These are phyloP conservation scores for Avahi laniger DNA, from an alignment of 2,797 vertebrate species.

Conservation along the genomic window DNA sequence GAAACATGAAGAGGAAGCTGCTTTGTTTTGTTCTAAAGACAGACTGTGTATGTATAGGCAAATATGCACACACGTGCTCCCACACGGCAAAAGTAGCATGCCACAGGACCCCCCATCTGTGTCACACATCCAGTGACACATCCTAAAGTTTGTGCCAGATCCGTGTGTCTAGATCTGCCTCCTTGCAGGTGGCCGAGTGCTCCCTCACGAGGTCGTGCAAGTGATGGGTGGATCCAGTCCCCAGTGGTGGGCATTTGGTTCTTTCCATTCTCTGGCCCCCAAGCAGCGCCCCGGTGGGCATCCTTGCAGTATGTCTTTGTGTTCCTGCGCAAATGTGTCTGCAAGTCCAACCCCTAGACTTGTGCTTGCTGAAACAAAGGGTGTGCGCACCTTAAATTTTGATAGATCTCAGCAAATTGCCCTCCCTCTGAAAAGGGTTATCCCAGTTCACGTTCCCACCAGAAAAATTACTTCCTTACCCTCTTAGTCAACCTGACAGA, in stretches of 20 bases:
- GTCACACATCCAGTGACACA: rapidly evolving
- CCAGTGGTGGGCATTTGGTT: background rate
- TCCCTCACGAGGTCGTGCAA: background rate
- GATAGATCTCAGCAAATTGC: too few relatives aligned
- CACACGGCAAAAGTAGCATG: rapidly evolving
- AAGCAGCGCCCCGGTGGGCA: rapidly evolving
- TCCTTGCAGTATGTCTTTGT: rapidly evolving
- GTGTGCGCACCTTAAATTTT: background rate
- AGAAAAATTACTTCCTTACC: background rate
- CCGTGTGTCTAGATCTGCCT: rapidly evolving
- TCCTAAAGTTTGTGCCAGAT: background rate
- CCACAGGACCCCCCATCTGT: rapidly evolving
- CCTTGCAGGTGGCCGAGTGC: background rate
- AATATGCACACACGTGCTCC: rapidly evolving
- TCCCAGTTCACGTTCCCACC: background rate
- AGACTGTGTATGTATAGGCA: background rate
- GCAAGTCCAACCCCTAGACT: rapidly evolving
- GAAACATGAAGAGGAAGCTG: background rate
- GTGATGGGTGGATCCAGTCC: rapidly evolving
- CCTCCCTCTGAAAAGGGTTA: background rate
- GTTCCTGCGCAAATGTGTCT: rapidly evolving
- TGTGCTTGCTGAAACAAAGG: background rate
- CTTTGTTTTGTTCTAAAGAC: background rate
- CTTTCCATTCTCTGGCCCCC: background rate
- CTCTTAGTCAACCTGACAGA: background rate